phyloP scores from a whole-genome alignment of 2,113 vertebrate species.

The Australoheros scitulus region DNA sequence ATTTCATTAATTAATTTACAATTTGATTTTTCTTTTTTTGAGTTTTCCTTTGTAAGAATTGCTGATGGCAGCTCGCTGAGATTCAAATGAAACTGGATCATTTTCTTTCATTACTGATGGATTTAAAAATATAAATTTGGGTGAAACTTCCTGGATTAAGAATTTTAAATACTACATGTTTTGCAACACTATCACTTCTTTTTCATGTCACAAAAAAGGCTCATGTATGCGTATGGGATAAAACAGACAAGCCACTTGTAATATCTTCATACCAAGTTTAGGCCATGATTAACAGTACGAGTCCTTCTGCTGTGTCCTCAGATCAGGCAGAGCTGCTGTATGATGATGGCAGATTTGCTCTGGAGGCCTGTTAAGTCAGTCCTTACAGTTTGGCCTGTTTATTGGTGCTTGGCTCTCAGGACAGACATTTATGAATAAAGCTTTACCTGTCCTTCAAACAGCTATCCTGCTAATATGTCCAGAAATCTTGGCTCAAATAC shows the following conservation, averaged over 20 bases:
- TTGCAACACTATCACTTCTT: accelerated
- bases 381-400: neutral
- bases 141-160: accelerated
- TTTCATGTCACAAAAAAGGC: neutral
- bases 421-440: neutral
- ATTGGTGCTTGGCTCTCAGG: neutral
- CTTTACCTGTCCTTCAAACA: neutral
- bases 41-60: neutral
- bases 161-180: neutral
- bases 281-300: accelerated
- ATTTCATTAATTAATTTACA: no score
- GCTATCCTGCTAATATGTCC: neutral
- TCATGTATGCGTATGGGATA: neutral
- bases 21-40: neutral
- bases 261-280: accelerated
- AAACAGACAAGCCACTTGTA: neutral
- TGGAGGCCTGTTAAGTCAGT: neutral
- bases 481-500: neutral
- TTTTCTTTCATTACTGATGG: no score
- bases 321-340: neutral
- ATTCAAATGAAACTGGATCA: neutral
- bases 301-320: accelerated
- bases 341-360: neutral
- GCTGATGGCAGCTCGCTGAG: neutral
- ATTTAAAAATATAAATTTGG: neutral